Conservation (phyloP, 2,888 invertebrate genomes). For the Synanthedon formicaeformis region DNA sequence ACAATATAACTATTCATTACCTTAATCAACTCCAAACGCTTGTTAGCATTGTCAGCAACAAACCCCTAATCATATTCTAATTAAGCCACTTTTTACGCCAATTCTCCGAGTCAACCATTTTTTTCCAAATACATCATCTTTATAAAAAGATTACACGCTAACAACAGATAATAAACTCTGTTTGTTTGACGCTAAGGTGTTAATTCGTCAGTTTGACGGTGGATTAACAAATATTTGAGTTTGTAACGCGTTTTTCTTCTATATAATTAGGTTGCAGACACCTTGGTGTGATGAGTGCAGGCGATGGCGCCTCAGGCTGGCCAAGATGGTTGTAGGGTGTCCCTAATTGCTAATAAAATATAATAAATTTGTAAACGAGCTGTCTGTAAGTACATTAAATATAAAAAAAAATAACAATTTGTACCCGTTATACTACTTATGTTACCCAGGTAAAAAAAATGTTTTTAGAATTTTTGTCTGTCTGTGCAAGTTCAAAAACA, state of each 20-base stretch:
- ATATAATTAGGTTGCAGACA: conserved; percentile 66
- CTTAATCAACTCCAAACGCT: conserved; percentile 56
- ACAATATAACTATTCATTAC: conserved; percentile 64
- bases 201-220: conserved; percentile 7
- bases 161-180: conserved; percentile 19
- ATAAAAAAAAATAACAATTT: too few relatives aligned
- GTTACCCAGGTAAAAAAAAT: too few relatives aligned
- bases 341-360: background rate
- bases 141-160: conserved; percentile 17
- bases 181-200: conserved; percentile 9
- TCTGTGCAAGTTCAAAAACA: too few relatives aligned
- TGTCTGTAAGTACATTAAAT: too few relatives aligned
- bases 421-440: too few relatives aligned
- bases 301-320: conserved; percentile 60
- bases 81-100: conserved; percentile 67
- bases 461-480: too few relatives aligned
- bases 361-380: too few relatives aligned
- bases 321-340: conserved; percentile 10
- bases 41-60: conserved; percentile 56
- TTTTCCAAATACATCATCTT: conserved; percentile 20
- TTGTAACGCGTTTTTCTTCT: conserved; percentile 46
- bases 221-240: conserved; percentile 48
- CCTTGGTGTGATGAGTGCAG: conserved; percentile 54
- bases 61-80: conserved; percentile 66
- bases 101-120: conserved; percentile 33